Evolutionary conservation across 2,797 vertebrate species (phyloP), one percentile per base, ranked within the genome.

Genomic region (Simalia tracyae): DNA sequence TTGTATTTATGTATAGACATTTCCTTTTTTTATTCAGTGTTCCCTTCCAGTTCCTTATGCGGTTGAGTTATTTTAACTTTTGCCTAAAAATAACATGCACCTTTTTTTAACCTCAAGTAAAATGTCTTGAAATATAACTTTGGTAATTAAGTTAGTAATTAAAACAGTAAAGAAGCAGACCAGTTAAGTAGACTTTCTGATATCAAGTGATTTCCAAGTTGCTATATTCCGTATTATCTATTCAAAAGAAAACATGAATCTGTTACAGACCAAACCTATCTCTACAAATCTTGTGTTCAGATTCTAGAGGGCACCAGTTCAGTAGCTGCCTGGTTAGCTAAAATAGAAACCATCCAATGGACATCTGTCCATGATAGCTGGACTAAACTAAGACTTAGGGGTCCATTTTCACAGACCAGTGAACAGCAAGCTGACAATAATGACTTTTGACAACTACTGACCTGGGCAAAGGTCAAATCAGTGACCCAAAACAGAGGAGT

Each of bases 401-500:
- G 36, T 92, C 92, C 91, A 4, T 92, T 93, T 93, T 93, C 94
- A 91, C 92, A 86, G 91, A 59, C 92, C 89, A 87, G 93, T 54
- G 93, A 95, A 93, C 94, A 95, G 91, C 68, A 89, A 28, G 5
- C 26, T 87, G 94, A 93, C 0, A 0, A 72, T 93, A 92, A 95
- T 0, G 50, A 84, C 93, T 96, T 42, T 31, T 95, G 96, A 95
- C 95, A 95, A 7, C 31, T 24, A 10, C 94, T 94, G 95, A 50
- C 85, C 93, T 0, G 91, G 94, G 94, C 91, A 93, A 90, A 46
- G 9, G 17, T 87, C 87, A 85, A 54, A 57, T 1, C 94, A 28
- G 24, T 92, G 96, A 96, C 94, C 95, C 95, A 31, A 54, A 76
- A 89, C 92, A 94, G 86, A 89, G 86, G 72, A 93, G 87, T 92